Evolutionary conservation across 2,113 vertebrate genomes (phyloP).

Genomic region (Chamaea fasciata): DNA sequence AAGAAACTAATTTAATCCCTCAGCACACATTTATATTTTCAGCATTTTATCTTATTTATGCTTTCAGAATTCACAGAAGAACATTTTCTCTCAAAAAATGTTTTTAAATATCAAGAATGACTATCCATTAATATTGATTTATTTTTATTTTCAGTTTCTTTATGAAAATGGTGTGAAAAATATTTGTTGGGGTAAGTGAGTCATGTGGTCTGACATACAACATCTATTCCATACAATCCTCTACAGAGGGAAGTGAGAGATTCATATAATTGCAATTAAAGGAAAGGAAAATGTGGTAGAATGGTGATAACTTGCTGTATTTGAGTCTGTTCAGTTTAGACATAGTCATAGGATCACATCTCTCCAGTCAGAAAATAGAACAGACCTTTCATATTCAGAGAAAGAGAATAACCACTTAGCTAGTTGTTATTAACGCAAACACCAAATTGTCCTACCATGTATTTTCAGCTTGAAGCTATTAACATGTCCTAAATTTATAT

Average conservation of each 20-base stretch:
- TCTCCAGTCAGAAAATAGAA: background rate
- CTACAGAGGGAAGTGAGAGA: fast-evolving
- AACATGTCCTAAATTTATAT: background rate
- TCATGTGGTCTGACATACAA: background rate
- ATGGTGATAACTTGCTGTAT: background rate
- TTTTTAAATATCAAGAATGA: background rate
- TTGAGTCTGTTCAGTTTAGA: background rate
- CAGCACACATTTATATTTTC: background rate
- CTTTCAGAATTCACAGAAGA: background rate
- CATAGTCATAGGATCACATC: background rate
- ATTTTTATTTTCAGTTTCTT: background rate
- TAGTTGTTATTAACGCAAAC: background rate
- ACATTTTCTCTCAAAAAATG: background rate
- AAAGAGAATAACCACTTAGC: background rate
- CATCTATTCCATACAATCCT: background rate
- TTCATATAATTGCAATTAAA: background rate
- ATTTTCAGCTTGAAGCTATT: background rate
- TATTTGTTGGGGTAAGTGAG: background rate
- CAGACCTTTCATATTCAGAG: background rate
- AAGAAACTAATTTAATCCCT: background rate
- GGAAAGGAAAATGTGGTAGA: background rate
- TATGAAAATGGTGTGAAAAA: background rate
- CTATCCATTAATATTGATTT: background rate
- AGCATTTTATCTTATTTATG: background rate
- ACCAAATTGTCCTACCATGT: background rate